Conservation (phyloP, 2,888 invertebrate species). For the Amiota mariae region DNA sequence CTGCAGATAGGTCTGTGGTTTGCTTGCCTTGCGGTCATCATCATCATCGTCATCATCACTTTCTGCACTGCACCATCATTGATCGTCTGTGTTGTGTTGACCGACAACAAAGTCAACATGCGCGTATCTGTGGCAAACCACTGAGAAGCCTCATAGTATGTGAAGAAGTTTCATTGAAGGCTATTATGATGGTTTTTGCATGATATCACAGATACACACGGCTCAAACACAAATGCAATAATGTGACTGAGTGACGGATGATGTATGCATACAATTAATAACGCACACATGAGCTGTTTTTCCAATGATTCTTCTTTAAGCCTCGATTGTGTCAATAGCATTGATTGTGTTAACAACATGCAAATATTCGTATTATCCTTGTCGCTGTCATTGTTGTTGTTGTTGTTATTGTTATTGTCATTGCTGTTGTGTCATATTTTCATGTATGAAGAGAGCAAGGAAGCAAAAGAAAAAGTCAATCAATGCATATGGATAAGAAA, state of each 20-base stretch:
- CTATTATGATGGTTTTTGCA: not conserved
- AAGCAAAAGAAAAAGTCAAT: not conserved
- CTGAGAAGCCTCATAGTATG: too few species aligned
- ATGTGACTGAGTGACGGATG: not conserved
- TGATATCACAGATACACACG: not conserved
- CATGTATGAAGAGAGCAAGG: not conserved
- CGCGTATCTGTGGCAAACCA: too few species aligned
- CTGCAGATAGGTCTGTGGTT: too few species aligned
- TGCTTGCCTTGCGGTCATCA: too few species aligned
- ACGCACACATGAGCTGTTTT: not conserved
- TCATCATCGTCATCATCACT: too few species aligned
- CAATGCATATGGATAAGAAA: not conserved
- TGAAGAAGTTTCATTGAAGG: too few species aligned
- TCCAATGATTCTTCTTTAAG: conserved; percentile 7
- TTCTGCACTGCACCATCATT: too few species aligned
- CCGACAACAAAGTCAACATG: too few species aligned
- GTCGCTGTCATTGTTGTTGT: not conserved
- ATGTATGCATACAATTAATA: conserved; percentile 26
- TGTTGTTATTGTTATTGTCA: too few species aligned
- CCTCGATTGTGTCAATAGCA: conserved; percentile 18
- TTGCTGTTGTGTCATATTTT: not conserved
- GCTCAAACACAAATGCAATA: not conserved
- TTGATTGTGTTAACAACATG: not conserved
- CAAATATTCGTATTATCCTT: not conserved
- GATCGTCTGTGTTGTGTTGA: too few species aligned